Evolutionary conservation across 2,888 invertebrate species (phyloP).

Genomic region (Pyrochroa serraticornis): DNA sequence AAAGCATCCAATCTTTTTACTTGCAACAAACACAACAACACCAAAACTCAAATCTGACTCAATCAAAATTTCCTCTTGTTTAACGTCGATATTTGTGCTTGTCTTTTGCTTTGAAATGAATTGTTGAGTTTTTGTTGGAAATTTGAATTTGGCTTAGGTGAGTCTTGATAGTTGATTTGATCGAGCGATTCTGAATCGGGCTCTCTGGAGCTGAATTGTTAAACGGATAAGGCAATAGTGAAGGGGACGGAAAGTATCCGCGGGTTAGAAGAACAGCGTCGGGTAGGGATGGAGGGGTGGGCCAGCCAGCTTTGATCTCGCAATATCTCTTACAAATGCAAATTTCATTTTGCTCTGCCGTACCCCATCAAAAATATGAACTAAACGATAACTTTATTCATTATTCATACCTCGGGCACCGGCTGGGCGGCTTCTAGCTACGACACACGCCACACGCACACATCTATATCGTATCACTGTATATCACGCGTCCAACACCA

Average conservation of each 20-base stretch:
- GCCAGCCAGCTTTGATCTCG: constrained; percentile 58
- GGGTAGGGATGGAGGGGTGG: constrained; percentile 40
- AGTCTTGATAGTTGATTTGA: no score
- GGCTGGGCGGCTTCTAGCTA: constrained; percentile 30
- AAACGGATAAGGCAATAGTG: constrained; percentile 1
- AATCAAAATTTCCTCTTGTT: no score
- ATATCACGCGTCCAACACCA: no score
- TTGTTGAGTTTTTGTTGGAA: no score
- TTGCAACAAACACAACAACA: no score
- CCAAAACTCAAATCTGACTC: no score
- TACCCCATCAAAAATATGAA: constrained; percentile 65
- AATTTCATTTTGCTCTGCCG: constrained; percentile 61
- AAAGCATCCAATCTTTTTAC: no score
- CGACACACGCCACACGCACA: constrained; percentile 28
- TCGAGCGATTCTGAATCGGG: no score
- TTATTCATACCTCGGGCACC: constrained; percentile 64
- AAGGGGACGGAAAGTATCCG: constrained; percentile 31
- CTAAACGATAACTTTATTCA: constrained; percentile 69
- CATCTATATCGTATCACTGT: not conserved
- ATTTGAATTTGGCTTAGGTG: constrained; percentile 10
- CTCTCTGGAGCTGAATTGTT: no score
- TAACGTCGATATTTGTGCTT: no score
- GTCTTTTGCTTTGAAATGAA: no score
- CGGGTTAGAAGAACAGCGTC: constrained; percentile 34
- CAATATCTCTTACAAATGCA: constrained; percentile 62